phyloP scores from a whole-genome alignment of 2,888 invertebrate genomes.

The Cancer borealis region DNA sequence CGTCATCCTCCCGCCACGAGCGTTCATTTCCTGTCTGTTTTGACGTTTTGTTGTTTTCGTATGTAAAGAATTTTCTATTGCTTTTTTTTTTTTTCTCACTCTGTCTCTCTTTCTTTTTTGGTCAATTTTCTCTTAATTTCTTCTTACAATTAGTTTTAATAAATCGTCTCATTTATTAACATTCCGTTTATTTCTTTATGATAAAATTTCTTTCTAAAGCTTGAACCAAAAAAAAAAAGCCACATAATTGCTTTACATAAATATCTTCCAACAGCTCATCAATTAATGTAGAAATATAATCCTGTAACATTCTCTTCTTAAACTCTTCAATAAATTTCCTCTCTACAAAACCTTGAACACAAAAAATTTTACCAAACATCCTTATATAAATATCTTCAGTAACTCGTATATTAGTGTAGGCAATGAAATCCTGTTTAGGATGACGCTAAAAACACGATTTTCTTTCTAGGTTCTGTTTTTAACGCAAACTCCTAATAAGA shows the following conservation, averaged over 20 bases:
- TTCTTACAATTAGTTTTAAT: neutral
- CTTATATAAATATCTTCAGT: too few relatives aligned
- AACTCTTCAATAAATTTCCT: too few relatives aligned
- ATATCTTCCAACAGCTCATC: neutral
- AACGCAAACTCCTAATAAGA: too few relatives aligned
- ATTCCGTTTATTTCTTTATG: too few relatives aligned
- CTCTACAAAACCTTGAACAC: too few relatives aligned
- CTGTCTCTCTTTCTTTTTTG: neutral
- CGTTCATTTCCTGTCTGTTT: slow-evolving; percentile 14
- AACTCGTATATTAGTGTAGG: neutral
- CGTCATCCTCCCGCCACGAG: neutral
- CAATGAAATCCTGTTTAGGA: neutral
- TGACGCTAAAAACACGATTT: neutral
- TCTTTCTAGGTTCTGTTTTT: too few relatives aligned
- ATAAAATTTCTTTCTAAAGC: too few relatives aligned
- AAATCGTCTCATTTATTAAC: neutral
- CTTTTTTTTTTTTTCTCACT: neutral
- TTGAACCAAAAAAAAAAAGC: too few relatives aligned
- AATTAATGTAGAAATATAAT: neutral
- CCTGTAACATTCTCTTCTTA: neutral
- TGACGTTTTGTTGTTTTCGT: neutral
- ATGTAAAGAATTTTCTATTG: neutral
- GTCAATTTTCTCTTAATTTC: neutral
- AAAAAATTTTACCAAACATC: too few relatives aligned
- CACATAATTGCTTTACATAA: too few relatives aligned